Conservation (phyloP, 2,888 invertebrate species). For the Eristalis pertinax region DNA sequence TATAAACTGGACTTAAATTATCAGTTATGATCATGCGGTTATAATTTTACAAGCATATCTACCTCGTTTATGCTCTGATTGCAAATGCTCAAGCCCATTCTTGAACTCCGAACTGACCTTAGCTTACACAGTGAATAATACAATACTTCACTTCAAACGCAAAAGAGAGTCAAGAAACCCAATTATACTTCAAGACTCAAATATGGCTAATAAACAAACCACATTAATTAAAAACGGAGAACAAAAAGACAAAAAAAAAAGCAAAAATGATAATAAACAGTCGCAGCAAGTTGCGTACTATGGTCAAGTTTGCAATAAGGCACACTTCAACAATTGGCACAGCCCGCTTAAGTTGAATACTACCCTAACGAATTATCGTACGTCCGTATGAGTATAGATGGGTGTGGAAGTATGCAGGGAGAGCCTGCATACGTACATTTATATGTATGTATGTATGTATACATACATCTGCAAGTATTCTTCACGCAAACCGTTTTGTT, state of each 20-base stretch:
- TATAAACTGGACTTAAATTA: neutral
- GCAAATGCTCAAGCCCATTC: neutral
- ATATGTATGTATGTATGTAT: neutral
- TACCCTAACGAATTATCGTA: neutral
- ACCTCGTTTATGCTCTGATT: slow-evolving; percentile 14
- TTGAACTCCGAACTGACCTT: slow-evolving; percentile 26
- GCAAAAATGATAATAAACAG: slow-evolving; percentile 2
- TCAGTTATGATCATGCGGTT: neutral
- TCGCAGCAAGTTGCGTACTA: slow-evolving; percentile 38
- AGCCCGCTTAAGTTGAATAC: slow-evolving; percentile 3
- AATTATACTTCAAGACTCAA: slow-evolving; percentile 49
- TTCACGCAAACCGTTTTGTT: slow-evolving; percentile 33
- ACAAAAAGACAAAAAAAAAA: neutral
- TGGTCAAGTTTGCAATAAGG: slow-evolving; percentile 49
- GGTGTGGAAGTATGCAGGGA: neutral
- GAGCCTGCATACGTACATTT: neutral
- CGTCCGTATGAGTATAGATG: neutral
- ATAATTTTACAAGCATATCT: neutral
- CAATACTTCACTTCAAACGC: slow-evolving; percentile 4
- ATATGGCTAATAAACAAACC: slow-evolving; percentile 29
- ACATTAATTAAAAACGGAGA: slow-evolving; percentile 43
- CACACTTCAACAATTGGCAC: slow-evolving; percentile 48
- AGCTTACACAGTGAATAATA: slow-evolving; percentile 3
- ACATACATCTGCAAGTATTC: neutral
- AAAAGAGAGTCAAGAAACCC: slow-evolving; percentile 41